Base-by-base conservation (phyloP, 2,113 vertebrate species). In the Oncorhynchus clarkii region DNA sequence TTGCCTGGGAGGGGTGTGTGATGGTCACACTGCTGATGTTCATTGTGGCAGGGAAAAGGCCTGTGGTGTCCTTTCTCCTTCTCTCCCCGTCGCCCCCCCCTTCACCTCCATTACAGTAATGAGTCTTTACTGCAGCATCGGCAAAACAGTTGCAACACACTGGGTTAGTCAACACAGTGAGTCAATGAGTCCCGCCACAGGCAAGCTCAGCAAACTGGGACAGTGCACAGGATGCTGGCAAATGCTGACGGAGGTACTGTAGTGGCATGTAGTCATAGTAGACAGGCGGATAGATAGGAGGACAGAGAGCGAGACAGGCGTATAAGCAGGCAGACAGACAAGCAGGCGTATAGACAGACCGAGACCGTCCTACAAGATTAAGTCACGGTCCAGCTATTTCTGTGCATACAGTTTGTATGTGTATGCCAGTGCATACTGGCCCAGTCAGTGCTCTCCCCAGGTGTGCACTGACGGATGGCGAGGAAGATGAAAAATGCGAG, bases 21-120 rank as follows among this genome's bases (percentile, higher is more conserved):
- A 54, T 18, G 13, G 69, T 67, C 69, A 72, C 24, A 71, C 60
- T 80, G 45, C 60, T 49, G 67, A 78, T 78, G 45, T 64, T 16
- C 24, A 20, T 66, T 29, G 74, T 70, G 75, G 64, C 54, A 24
- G 72, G 29, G 49, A 16, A 9, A 45, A 16, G 13, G 29, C 26
- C 26, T 20, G 27, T 27, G 62, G 80, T 77, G 72, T 31, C 29
- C 51, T 57, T 57, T 57, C 51, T 18, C 51, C 18, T 1, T 57
- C 16, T 18, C 14, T 3, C 5, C 51, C 6, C 48, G 73, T 54
- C 34, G 0, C 8, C 65, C n/a, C 72, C 24, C 0, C n/a, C 49
- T 62, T 75, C 69, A 29, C 72, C 65, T 59, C 77, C 84, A 84
- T 85, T 83, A 82, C 27, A 72, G 72, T 82, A 78, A 86, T 85